Conservation (phyloP, 1,140 invertebrate genomes). For the Bilobella aurantiaca region DNA sequence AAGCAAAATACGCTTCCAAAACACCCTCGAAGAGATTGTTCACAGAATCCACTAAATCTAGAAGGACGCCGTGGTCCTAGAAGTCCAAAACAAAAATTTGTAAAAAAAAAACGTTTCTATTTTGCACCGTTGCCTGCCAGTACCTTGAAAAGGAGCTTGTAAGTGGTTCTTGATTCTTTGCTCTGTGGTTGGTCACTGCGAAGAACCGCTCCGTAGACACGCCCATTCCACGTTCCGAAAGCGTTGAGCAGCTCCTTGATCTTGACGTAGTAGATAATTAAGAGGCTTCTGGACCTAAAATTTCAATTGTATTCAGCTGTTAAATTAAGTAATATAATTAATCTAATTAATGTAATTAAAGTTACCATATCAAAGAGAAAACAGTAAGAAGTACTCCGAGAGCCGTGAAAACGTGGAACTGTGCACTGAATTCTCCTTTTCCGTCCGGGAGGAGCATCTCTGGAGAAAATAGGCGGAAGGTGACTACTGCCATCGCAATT, state of each 20-base stretch:
- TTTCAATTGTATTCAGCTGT: no score
- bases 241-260: conserved; percentile 24
- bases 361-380: conserved; percentile 7
- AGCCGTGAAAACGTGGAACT: background rate
- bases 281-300: conserved; percentile 10
- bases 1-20: conserved; percentile 10
- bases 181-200: conserved; percentile 9
- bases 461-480: background rate
- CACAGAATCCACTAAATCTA: conserved; percentile 29
- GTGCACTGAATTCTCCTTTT: background rate
- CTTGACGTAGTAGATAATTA: conserved; percentile 17
- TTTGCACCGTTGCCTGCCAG: background rate
- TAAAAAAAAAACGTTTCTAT: background rate
- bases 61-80: conserved; percentile 21
- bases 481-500: background rate
- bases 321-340: no score
- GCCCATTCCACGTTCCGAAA: conserved; percentile 25
- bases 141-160: conserved; percentile 18
- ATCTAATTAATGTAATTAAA: no score
- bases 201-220: conserved; percentile 18
- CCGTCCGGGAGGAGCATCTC: background rate
- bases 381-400: conserved; percentile 9
- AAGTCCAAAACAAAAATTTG: background rate
- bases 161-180: conserved; percentile 19
- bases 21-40: conserved; percentile 20